A percentile compares a stretch with the other conserved stretches of the same genome.
These are phyloP conservation scores for Trachelus tabidus DNA, from an alignment of 2,888 invertebrate genomes.

Conservation along the genomic window DNA sequence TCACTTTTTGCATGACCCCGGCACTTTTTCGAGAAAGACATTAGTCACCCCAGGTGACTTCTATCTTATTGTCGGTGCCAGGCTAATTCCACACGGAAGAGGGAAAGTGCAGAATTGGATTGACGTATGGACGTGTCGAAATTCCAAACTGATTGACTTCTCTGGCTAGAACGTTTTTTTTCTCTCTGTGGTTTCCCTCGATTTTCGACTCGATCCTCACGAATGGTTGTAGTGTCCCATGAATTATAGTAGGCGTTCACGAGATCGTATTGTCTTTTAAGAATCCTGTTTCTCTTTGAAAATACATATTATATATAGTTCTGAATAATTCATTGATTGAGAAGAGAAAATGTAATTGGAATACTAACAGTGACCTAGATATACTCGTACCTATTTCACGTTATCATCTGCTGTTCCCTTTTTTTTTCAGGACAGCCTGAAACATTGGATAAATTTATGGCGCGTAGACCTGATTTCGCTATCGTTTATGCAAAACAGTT, in stretches of 20 bases:
- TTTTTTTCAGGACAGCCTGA: background rate
- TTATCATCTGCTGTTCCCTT: background rate
- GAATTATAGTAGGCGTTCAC: background rate
- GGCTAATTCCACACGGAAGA: constrained; percentile 18
- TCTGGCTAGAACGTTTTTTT: constrained; percentile 2
- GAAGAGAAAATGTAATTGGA: background rate
- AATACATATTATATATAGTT: background rate
- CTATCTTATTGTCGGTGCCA: constrained; percentile 17
- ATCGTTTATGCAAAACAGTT: constrained; percentile 19
- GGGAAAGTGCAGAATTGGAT: constrained; percentile 14
- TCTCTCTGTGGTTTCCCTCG: background rate
- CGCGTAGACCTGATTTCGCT: background rate
- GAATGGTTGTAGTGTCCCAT: background rate
- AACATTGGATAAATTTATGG: background rate
- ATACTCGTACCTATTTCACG: background rate
- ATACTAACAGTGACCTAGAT: background rate
- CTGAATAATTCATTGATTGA: background rate
- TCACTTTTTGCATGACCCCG: constrained; percentile 13
- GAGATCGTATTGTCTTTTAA: background rate
- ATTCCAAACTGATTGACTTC: constrained; percentile 21
- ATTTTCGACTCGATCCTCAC: background rate
- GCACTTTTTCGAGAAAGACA: constrained; percentile 16
- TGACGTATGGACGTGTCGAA: constrained; percentile 12
- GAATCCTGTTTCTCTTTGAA: background rate
- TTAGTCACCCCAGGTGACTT: constrained; percentile 21